Conservation (phyloP, 2,113 vertebrate genomes). For the Aptenodytes forsteri region DNA sequence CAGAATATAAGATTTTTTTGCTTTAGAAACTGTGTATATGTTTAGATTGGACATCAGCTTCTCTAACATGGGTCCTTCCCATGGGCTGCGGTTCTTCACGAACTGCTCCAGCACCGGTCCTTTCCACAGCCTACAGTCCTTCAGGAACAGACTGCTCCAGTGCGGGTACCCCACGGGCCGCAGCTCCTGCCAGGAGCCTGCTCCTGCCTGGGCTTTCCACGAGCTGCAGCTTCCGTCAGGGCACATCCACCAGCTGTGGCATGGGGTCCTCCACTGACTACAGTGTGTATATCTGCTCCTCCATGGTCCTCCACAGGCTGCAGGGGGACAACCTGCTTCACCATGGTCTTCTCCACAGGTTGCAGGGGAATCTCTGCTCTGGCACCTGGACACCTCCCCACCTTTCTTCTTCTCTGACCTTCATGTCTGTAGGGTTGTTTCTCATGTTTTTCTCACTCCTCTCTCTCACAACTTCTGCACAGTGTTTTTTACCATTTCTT, state of each 20-base stretch:
- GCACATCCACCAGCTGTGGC: background rate
- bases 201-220: background rate
- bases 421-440: too few species aligned
- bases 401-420: background rate
- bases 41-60: background rate
- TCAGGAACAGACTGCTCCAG: background rate
- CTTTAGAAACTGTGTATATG: background rate
- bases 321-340: background rate
- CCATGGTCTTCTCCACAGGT: background rate
- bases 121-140: background rate
- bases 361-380: background rate
- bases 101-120: background rate
- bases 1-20: background rate
- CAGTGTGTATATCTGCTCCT: background rate
- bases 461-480: background rate
- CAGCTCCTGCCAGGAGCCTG: background rate
- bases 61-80: background rate
- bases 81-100: background rate
- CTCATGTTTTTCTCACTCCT: background rate
- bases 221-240: background rate
- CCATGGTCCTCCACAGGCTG: background rate
- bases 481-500: background rate
- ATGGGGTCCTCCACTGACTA: background rate
- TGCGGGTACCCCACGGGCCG: fast-evolving
- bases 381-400: background rate